phyloP scores from a whole-genome alignment of 2,888 invertebrate genomes.

The Meghimatium bilineatum region DNA sequence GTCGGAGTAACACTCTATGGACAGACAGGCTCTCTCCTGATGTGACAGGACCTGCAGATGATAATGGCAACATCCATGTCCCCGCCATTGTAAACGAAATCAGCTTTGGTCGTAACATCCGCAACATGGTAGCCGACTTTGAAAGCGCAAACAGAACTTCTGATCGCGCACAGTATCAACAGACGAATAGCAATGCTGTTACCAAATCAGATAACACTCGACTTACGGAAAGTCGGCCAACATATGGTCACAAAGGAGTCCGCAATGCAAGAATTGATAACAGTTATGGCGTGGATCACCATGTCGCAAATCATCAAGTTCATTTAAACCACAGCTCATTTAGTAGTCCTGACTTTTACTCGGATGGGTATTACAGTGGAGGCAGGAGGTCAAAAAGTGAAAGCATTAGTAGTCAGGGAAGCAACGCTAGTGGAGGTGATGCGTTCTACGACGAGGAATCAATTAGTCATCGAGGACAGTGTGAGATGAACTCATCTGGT shows the following conservation, averaged over 20 bases:
- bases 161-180: slow-evolving; percentile 34
- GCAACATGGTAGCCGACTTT: slow-evolving; percentile 56
- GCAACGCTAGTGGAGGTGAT: slow-evolving; percentile 16
- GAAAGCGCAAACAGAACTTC: slow-evolving; percentile 36
- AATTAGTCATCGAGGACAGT: slow-evolving; percentile 55
- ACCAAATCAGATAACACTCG: slow-evolving; percentile 32
- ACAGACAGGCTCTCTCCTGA: slow-evolving; percentile 73
- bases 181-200: background rate
- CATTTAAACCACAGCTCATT: slow-evolving; percentile 58
- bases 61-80: slow-evolving; percentile 45
- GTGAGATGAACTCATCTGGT: background rate
- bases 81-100: slow-evolving; percentile 35
- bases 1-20: slow-evolving; percentile 75
- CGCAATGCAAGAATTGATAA: background rate
- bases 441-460: slow-evolving; percentile 56
- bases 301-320: background rate
- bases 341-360: slow-evolving; percentile 56
- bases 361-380: slow-evolving; percentile 43
- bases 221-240: background rate
- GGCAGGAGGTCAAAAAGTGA: slow-evolving; percentile 13
- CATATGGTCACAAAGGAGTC: slow-evolving; percentile 1
- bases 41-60: slow-evolving; percentile 56
- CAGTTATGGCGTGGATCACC: background rate
- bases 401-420: slow-evolving; percentile 29
- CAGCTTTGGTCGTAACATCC: slow-evolving; percentile 51